These are phyloP conservation scores for Pungitius pungitius DNA, from an alignment of 2,113 vertebrate genomes.

Conservation along the genomic window DNA sequence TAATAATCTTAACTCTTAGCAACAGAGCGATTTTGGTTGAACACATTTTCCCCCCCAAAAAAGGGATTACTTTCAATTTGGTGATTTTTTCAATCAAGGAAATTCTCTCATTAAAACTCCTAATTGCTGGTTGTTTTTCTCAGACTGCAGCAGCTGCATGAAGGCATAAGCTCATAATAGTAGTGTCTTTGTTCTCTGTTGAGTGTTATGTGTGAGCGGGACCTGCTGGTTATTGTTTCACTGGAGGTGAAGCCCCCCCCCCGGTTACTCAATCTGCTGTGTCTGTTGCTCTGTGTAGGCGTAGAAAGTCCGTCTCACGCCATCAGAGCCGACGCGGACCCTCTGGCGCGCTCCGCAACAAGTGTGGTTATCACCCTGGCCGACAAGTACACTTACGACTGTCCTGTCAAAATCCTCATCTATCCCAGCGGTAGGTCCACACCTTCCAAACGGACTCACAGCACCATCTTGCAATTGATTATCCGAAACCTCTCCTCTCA, in stretches of 20 bases:
- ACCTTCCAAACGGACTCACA: constrained; percentile 8
- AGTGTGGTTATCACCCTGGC: constrained; percentile 91
- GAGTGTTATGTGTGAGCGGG: not conserved
- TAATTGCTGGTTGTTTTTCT: not conserved
- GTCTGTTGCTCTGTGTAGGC: constrained; percentile 77
- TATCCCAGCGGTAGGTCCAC: constrained; percentile 89
- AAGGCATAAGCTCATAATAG: not conserved
- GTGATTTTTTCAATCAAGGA: not conserved
- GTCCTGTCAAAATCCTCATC: constrained; percentile 92
- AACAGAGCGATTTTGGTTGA: not conserved
- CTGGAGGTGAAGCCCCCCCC: constrained; percentile 9
- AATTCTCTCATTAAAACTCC: not conserved
- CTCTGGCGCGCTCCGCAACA: constrained; percentile 87
- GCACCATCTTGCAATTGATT: not conserved
- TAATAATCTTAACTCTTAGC: not conserved
- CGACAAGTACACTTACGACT: constrained; percentile 93
- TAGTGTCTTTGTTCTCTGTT: not conserved
- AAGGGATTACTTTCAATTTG: not conserved
- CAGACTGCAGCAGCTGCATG: not conserved
- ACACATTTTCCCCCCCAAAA: not conserved
- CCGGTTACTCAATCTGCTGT: constrained; percentile 39
- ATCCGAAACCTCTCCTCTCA: constrained; percentile 4
- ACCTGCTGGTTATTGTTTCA: not conserved
- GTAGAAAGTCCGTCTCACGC: constrained; percentile 96
- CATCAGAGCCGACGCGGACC: constrained; percentile 92